These are phyloP conservation scores for Brachionus calyciflorus DNA, from an alignment of 1,140 invertebrate species.

Conservation along the genomic window DNA sequence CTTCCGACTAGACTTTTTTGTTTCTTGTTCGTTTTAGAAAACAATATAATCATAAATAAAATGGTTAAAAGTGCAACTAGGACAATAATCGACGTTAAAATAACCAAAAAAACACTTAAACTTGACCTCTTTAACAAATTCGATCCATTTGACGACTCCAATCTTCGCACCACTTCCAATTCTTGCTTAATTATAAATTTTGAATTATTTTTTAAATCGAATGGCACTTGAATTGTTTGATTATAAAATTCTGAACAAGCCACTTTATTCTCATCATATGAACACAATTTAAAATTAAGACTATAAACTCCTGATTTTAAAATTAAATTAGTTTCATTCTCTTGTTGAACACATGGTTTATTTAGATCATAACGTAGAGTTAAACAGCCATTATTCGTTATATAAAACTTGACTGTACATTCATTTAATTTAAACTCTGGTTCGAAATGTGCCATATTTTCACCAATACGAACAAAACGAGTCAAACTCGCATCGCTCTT, in stretches of 20 bases:
- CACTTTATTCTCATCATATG: constrained; percentile 10
- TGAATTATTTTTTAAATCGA: not conserved
- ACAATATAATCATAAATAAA: constrained; percentile 4
- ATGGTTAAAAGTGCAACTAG: not conserved
- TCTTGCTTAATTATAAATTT: not conserved
- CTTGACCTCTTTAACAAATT: not conserved
- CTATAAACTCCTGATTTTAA: not conserved
- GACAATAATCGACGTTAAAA: not conserved
- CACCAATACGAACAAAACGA: constrained; percentile 16
- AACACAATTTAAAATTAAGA: constrained; percentile 37
- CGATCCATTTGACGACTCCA: not conserved
- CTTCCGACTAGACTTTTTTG: no score
- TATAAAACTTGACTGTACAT: not conserved
- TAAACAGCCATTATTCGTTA: constrained; percentile 19
- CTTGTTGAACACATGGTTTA: no score
- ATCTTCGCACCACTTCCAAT: not conserved
- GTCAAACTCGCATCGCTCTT: not conserved
- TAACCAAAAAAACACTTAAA: not conserved
- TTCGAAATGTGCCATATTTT: constrained; percentile 37
- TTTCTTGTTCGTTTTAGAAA: not conserved
- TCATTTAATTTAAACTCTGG: not conserved
- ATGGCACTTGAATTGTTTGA: not conserved
- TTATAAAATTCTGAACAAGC: constrained; percentile 24
- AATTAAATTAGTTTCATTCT: not conserved
- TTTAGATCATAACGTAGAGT: not conserved